Base-by-base conservation (phyloP, 2,797 vertebrate genomes). In the Echiichthys vipera region DNA sequence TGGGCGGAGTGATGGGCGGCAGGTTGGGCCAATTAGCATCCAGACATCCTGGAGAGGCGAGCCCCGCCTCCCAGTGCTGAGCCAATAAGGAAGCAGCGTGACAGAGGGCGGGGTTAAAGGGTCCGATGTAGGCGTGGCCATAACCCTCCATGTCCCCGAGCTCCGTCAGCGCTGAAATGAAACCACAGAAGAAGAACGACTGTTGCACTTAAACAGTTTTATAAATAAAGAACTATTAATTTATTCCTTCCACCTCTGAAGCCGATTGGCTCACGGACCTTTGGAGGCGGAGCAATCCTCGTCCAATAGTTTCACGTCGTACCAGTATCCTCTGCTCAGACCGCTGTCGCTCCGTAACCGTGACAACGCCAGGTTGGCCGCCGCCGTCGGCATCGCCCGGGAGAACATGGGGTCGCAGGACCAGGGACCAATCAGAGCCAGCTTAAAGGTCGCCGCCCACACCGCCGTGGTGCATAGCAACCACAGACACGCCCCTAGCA, bases 391-490 rank as follows among this genome's bases (percentile, higher is more conserved):
- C 50, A 93, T 87, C 0, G 96, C 94, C 0, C 87, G 86, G 3
- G 95, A 91, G 15, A 96, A 94, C 66, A 96, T 10, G 0, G 95
- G 94, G 87, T 97, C 96, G 29, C 96, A 97, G 46, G 83, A 64
- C 96, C 96, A 97, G 0, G 96, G 96, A 0, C 96, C 96, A 55
- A 97, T 78, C 4, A 97, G 89, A 1, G 93, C 96, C 1, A 97
- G 84, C 3, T 90, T 95, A 83, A 95, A 96, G 34, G 93, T 95
- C 0, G 92, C 79, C 0, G 80, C 42, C n/a, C 51, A 12, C 15
- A 77, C 54, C 1, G 72, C 34, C 1, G 50, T 3, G 0, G 75
- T 8, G 25, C 56, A 59, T 32, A 86, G 56, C 45, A 88, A 73
- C 86, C 78, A 84, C 3, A 92, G 63, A 67, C 55, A 84, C 0